Percentiles rank a stretch among this genome's conserved stretches.
These are phyloP conservation scores for Paralichthys olivaceus DNA, from an alignment of 2,113 vertebrate species.

Conservation along the genomic window DNA sequence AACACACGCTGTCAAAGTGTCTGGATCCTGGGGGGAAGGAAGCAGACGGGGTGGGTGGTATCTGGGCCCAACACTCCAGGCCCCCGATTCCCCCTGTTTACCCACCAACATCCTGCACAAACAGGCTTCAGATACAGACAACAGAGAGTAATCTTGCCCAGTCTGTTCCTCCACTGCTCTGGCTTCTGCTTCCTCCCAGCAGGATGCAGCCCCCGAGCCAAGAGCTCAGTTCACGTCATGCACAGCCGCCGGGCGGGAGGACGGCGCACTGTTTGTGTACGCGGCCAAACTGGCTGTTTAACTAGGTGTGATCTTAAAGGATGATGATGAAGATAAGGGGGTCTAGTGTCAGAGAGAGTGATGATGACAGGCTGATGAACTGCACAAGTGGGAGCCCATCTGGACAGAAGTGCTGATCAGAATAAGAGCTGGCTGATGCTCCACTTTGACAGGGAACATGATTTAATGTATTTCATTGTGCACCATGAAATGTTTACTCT, in stretches of 20 bases:
- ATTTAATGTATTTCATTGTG: slow-evolving; percentile 31
- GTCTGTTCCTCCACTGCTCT: slow-evolving; percentile 66
- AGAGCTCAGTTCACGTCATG: slow-evolving; percentile 39
- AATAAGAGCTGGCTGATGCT: background rate
- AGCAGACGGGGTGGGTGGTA: slow-evolving; percentile 33
- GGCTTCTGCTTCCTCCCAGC: slow-evolving; percentile 65
- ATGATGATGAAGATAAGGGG: slow-evolving; percentile 17
- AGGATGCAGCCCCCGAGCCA: slow-evolving; percentile 41
- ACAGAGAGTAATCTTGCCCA: slow-evolving; percentile 72
- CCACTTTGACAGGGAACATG: slow-evolving; percentile 15
- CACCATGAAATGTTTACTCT: slow-evolving; percentile 12
- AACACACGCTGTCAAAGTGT: slow-evolving; percentile 23
- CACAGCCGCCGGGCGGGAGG: slow-evolving; percentile 14
- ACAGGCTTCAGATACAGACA: slow-evolving; percentile 62
- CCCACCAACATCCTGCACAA: slow-evolving; percentile 72
- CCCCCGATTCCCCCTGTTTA: slow-evolving; percentile 64
- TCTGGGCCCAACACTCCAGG: slow-evolving; percentile 34
- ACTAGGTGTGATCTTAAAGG: slow-evolving; percentile 34
- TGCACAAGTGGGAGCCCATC: slow-evolving; percentile 32
- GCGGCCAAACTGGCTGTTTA: slow-evolving; percentile 44
- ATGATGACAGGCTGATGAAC: slow-evolving; percentile 39
- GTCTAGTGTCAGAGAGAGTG: slow-evolving; percentile 21
- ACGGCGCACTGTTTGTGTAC: slow-evolving; percentile 14
- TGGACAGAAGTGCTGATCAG: slow-evolving; percentile 25
- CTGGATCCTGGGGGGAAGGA: slow-evolving; percentile 39